Percentiles rank a stretch among this genome's conserved stretches.
phyloP scores from a whole-genome alignment of 2,888 invertebrate genomes.

The Nephrotoma guestfalica region DNA sequence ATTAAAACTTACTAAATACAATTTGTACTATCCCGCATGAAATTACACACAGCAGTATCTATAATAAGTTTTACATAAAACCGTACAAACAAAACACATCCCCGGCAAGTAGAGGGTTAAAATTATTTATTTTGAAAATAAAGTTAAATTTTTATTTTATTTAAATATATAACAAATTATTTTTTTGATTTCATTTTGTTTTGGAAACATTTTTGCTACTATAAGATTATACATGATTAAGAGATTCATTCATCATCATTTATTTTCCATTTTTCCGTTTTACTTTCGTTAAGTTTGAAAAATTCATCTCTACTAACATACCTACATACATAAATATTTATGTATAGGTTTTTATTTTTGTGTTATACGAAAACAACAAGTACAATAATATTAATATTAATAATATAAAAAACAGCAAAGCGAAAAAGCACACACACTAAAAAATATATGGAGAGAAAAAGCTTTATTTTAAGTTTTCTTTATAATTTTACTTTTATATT shows the following conservation, averaged over 20 bases:
- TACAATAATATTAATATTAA: slow-evolving; percentile 4
- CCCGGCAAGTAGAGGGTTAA: not conserved
- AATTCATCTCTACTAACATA: not conserved
- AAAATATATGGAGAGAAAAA: slow-evolving; percentile 1
- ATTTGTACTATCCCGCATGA: not conserved
- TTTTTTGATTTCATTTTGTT: not conserved
- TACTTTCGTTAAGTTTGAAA: not conserved
- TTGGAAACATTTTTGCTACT: not conserved
- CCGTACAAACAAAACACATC: not conserved
- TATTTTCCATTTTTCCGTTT: not conserved
- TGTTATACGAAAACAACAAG: not conserved
- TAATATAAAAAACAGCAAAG: not conserved
- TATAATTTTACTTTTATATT: not conserved
- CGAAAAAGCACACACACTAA: not conserved
- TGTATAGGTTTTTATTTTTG: not conserved
- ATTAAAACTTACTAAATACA: not conserved
- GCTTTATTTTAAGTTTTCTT: not conserved
- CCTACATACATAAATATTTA: not conserved
- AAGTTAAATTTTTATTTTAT: not conserved
- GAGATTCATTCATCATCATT: not conserved
- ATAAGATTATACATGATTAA: not conserved
- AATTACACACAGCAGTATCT: not conserved
- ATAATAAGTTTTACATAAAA: not conserved
- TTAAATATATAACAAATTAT: not conserved
- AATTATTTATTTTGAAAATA: not conserved